phyloP scores from a whole-genome alignment of 2,797 vertebrate species.

The Thamnophis elegans region DNA sequence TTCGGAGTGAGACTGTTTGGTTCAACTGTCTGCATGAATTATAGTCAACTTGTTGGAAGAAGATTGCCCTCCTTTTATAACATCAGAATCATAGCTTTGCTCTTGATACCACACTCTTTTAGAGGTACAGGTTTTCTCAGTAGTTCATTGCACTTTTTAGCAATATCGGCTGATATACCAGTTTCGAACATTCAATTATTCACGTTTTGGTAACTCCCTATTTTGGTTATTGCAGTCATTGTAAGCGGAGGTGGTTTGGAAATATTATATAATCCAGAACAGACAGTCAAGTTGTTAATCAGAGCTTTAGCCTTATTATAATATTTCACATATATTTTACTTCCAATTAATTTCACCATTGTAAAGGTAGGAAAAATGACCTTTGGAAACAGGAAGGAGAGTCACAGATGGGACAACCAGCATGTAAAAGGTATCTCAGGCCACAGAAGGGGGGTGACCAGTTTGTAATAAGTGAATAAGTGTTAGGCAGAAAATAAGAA shows the following conservation, averaged over 20 bases:
- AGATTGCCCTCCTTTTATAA: neutral
- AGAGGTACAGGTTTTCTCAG: neutral
- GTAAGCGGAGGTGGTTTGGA: neutral
- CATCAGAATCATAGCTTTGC: neutral
- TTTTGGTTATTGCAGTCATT: neutral
- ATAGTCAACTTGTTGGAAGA: neutral
- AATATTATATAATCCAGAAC: neutral
- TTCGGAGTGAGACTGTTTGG: neutral
- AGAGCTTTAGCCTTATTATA: neutral
- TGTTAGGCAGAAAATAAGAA: neutral
- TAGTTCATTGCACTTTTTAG: neutral
- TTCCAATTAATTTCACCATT: neutral
- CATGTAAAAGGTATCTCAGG: neutral
- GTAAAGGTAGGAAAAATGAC: neutral
- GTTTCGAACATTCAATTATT: neutral
- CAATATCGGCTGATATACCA: neutral
- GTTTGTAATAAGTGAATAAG: neutral
- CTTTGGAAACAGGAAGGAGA: neutral
- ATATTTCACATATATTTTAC: neutral
- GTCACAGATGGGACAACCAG: neutral
- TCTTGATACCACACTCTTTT: neutral
- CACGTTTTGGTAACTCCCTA: neutral
- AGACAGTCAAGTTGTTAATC: neutral
- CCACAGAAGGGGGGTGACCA: neutral
- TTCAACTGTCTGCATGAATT: neutral